Evolutionary conservation across 2,113 vertebrate genomes (phyloP), one percentile per base, ranked within the genome.

Genomic region (Nyctereutes procyonoides): DNA sequence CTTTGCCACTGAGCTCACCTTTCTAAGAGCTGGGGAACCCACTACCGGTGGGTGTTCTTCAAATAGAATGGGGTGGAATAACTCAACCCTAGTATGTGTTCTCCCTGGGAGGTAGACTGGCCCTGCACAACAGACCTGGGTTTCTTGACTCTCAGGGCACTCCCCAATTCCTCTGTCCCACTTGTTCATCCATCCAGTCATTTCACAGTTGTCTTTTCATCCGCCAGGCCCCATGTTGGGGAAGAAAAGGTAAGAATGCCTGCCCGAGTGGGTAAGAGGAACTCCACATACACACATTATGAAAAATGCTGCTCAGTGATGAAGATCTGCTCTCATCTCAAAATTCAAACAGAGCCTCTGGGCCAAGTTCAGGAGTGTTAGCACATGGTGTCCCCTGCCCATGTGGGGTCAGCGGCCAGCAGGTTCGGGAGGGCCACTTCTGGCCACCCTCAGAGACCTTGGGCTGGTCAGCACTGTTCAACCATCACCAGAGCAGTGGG

Each of bases 371-470:
- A 32, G 56, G 4, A 62, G 3, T 0, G 24, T 3, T 58, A 58
- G n/a, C 53, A 26, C 16, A 1, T 3, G 16, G 1, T 0, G 0
- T 26, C 43, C n/a, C 15, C 20, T 11, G 56, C 48, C 35, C 10
- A 0, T 0, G 0, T 0, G 0, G 19, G 17, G 19, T 38, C 48
- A 32, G 62, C 17, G 22, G 73, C 35, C 30, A 8, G 55, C 17
- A 17, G 82, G 20, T n/a, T 16, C 14, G 11, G 26, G 5, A 43
- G 28, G 0, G 2, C 38, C 17, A 1, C 53, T 22, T 60, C 48
- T 1, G 35, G 20, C 43, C 8, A 6, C 53, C 43, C 24, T 71
- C 80, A 0, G n/a, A 74, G 8, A 69, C 9, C 30, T n/a, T 14
- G 56, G 17, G 30, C 60, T 53, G 3, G 35, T 62, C 20, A 16